Conservation (phyloP, 2,888 invertebrate genomes). For the Spicauda simplicius region DNA sequence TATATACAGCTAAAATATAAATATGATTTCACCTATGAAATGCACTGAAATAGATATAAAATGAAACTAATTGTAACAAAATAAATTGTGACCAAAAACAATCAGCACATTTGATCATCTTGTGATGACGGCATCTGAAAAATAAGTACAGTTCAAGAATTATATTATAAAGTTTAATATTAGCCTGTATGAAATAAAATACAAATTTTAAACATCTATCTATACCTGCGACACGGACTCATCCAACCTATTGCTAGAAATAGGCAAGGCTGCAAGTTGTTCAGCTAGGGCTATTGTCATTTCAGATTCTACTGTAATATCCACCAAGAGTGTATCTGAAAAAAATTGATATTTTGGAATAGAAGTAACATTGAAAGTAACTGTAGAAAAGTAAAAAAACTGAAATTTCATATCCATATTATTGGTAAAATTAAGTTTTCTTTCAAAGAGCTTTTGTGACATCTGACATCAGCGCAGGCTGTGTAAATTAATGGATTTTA, state of each 20-base stretch:
- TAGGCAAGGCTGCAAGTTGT: slow-evolving; percentile 86
- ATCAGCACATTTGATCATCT: slow-evolving; percentile 82
- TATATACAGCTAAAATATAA: slow-evolving; percentile 31
- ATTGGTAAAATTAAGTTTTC: no score
- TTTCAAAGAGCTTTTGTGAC: no score
- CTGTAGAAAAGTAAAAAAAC: no score
- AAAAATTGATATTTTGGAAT: no score
- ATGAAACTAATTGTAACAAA: slow-evolving; percentile 20
- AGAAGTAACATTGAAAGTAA: no score
- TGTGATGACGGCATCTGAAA: slow-evolving; percentile 79
- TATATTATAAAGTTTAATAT: no score
- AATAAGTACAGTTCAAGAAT: slow-evolving; percentile 33
- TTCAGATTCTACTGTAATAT: slow-evolving; percentile 91
- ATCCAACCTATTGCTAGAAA: slow-evolving; percentile 73
- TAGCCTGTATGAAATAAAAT: no score
- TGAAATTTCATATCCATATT: no score
- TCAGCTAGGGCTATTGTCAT: slow-evolving; percentile 92
- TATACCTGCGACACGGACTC: slow-evolving; percentile 64
- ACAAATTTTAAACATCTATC: slow-evolving; percentile 8
- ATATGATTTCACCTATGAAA: slow-evolving; percentile 18
- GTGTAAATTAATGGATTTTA: no score
- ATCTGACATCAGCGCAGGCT: no score
- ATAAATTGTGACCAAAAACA: slow-evolving; percentile 18
- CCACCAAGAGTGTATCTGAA: slow-evolving; percentile 92
- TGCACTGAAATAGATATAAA: slow-evolving; percentile 12